Percentiles rank a stretch among this genome's conserved stretches.
These are phyloP conservation scores for Enteromius afrohamiltoni DNA, from an alignment of 2,797 vertebrate genomes.

Conservation along the genomic window DNA sequence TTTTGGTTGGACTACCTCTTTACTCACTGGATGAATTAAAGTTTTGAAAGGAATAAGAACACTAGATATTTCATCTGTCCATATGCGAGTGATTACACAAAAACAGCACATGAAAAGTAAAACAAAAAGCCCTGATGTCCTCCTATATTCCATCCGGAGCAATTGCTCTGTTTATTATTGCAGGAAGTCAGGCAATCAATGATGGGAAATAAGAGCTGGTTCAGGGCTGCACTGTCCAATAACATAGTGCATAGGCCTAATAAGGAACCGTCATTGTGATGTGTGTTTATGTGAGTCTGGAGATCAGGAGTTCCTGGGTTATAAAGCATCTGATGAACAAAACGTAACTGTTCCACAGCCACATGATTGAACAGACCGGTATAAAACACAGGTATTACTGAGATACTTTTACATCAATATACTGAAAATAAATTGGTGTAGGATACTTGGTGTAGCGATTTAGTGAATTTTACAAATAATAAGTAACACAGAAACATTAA, in stretches of 20 bases:
- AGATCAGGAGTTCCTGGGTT: neutral
- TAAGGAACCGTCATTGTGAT: constrained; percentile 3
- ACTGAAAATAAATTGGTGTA: neutral
- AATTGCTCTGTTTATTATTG: constrained; percentile 57
- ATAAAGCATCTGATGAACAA: constrained; percentile 6
- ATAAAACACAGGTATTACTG: neutral
- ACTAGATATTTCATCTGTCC: constrained; percentile 35
- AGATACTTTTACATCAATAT: neutral
- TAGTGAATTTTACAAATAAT: neutral
- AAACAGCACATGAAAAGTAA: constrained; percentile 40
- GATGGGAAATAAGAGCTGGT: constrained; percentile 58
- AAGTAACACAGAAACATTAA: neutral
- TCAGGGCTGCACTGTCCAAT: constrained; percentile 45
- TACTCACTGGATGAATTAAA: neutral
- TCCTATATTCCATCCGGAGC: constrained; percentile 41
- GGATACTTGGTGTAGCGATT: neutral
- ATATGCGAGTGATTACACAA: constrained; percentile 49
- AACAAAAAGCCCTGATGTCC: constrained; percentile 46
- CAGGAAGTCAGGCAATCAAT: constrained; percentile 58
- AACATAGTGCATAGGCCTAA: constrained; percentile 33
- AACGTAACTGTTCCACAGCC: constrained; percentile 21
- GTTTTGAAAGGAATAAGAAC: neutral
- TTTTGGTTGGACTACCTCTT: neutral
- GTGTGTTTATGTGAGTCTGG: constrained; percentile 22
- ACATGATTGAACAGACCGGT: constrained; percentile 36